phyloP scores from a whole-genome alignment of 2,888 invertebrate species.

The Acleris cristana region DNA sequence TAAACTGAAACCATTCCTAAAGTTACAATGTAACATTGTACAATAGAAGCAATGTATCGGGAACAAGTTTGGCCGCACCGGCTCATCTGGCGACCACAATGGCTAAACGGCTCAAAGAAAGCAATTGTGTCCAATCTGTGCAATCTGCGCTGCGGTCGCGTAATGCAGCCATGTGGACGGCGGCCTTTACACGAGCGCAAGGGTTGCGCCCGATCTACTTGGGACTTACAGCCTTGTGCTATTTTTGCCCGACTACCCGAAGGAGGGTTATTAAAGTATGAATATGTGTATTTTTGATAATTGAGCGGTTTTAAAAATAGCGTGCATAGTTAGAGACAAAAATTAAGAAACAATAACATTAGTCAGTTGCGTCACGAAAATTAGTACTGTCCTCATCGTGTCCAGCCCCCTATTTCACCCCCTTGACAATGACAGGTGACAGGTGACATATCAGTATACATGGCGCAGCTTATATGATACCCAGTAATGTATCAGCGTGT shows the following conservation, averaged over 20 bases:
- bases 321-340: no score
- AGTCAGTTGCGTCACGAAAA: no score
- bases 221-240: slow-evolving; percentile 1
- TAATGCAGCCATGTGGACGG: slow-evolving; percentile 64
- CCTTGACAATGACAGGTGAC: no score
- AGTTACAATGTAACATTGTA: background rate
- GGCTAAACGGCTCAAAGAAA: slow-evolving; percentile 15
- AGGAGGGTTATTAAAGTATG: background rate
- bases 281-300: background rate
- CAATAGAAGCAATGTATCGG: slow-evolving; percentile 18
- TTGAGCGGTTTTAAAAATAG: no score
- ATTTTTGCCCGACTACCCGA: background rate
- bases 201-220: slow-evolving; percentile 45
- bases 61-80: slow-evolving; percentile 41
- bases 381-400: no score
- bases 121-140: slow-evolving; percentile 59
- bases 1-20: no score
- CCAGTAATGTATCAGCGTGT: no score
- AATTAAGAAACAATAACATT: no score
- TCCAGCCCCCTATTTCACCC: no score
- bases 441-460: no score
- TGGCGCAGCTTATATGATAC: no score
- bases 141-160: slow-evolving; percentile 71
- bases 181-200: slow-evolving; percentile 62
- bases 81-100: slow-evolving; percentile 57